Conservation (phyloP, 2,113 vertebrate genomes). For the Vulpes vulpes region DNA sequence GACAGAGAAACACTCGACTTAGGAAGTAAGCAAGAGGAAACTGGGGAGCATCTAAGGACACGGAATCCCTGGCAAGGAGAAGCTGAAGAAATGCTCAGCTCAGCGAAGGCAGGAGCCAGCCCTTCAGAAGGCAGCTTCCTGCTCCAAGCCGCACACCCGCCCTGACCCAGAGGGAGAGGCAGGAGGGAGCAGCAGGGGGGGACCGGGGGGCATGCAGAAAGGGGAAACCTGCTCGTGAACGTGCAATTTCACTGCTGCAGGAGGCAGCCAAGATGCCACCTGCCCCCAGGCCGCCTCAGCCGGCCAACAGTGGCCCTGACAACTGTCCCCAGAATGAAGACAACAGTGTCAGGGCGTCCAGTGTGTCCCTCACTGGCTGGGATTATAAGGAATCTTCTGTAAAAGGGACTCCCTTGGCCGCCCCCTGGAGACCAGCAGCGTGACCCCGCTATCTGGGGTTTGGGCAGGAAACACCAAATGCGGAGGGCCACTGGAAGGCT, state of each 20-base stretch:
- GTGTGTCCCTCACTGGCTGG: background rate
- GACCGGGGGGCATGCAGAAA: background rate
- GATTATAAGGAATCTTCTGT: background rate
- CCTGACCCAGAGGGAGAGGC: background rate
- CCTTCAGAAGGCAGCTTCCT: background rate
- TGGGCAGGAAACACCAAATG: rapidly evolving
- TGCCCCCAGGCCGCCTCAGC: background rate
- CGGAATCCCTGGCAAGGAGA: rapidly evolving
- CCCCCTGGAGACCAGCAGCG: background rate
- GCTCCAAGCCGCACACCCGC: background rate
- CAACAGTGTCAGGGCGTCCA: background rate
- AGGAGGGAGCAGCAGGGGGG: background rate
- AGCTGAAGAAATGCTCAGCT: rapidly evolving
- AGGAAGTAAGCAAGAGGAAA: background rate
- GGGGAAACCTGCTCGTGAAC: background rate
- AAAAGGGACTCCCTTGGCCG: background rate
- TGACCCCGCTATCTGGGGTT: too few relatives aligned
- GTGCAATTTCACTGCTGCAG: background rate
- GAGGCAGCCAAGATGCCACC: too few relatives aligned
- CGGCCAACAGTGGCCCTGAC: background rate
- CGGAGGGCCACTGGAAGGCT: too few relatives aligned
- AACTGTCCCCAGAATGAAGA: background rate
- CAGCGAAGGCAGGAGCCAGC: background rate
- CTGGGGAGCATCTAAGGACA: background rate
- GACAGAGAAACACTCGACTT: background rate